Evolutionary conservation across 1,140 invertebrate genomes (phyloP).

Genomic region (Bombus difficillimus): DNA sequence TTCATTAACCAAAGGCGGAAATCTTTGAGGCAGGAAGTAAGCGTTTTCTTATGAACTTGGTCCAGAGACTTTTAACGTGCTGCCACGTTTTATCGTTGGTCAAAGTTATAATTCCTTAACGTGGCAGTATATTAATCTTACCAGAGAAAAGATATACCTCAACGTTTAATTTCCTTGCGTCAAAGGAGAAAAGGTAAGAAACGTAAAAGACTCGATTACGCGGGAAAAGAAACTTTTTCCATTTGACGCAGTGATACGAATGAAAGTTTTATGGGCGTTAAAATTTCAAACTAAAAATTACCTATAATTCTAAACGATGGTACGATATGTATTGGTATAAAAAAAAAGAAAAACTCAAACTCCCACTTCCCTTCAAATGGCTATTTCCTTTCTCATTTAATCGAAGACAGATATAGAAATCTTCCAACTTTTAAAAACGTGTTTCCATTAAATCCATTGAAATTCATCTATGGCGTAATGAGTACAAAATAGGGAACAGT

Average conservation of each 20-base stretch:
- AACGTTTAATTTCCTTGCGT: not conserved
- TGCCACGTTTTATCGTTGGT: not conserved
- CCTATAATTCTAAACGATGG: no score
- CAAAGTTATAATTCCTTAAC: slow-evolving; percentile 20
- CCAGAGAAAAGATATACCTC: not conserved
- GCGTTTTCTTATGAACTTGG: slow-evolving; percentile 13
- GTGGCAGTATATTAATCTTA: not conserved
- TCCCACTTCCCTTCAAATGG: no score
- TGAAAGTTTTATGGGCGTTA: not conserved
- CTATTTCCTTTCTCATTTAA: fast-evolving
- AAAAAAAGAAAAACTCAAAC: no score
- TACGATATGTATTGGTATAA: no score
- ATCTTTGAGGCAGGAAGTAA: slow-evolving; percentile 4
- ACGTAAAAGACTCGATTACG: not conserved
- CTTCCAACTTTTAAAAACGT: no score
- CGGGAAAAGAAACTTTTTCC: not conserved
- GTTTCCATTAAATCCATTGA: no score
- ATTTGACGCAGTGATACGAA: not conserved
- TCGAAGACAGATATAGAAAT: no score
- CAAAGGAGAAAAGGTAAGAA: not conserved
- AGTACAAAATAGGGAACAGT: no score
- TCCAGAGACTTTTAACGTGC: not conserved
- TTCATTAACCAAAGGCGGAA: slow-evolving; percentile 16
- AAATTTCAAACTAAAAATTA: not conserved
- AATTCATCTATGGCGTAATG: no score